Evolutionary conservation across 2,797 vertebrate species (phyloP).

Genomic region (Mormyrops boulengeri): DNA sequence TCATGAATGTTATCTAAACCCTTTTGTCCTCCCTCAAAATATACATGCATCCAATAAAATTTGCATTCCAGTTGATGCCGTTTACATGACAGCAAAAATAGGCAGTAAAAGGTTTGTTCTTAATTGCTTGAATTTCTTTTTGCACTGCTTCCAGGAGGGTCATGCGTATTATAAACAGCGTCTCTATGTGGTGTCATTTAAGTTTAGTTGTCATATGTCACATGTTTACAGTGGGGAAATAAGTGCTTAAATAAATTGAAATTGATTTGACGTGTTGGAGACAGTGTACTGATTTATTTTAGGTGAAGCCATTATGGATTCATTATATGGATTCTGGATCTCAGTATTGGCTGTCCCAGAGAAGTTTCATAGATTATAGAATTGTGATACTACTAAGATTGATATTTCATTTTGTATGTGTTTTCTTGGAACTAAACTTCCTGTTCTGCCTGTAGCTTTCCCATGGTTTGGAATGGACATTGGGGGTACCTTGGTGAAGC

Average conservation of each 20-base stretch:
- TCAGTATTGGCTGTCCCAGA: background rate
- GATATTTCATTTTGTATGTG: background rate
- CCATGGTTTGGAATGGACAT: conserved; percentile 88
- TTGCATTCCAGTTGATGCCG: background rate
- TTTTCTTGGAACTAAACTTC: background rate
- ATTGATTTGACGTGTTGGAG: background rate
- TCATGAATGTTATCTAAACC: background rate
- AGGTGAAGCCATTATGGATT: background rate
- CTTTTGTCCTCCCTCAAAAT: background rate
- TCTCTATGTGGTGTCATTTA: background rate
- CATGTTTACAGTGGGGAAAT: background rate
- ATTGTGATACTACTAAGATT: background rate
- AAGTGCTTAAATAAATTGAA: background rate
- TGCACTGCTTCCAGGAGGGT: background rate
- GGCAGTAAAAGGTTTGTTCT: background rate
- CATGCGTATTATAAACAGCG: background rate
- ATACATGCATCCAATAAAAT: background rate
- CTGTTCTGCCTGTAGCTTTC: conserved; percentile 60
- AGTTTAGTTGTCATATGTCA: background rate
- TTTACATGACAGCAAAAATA: background rate
- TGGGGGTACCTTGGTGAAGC: conserved; percentile 77
- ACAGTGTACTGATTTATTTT: background rate
- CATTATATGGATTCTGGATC: background rate
- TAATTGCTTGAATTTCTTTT: background rate
- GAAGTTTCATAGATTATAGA: background rate